Percentiles rank a stretch among this genome's conserved stretches.
Conservation (phyloP, 2,113 vertebrate genomes). For the Pachyramphus minor region DNA sequence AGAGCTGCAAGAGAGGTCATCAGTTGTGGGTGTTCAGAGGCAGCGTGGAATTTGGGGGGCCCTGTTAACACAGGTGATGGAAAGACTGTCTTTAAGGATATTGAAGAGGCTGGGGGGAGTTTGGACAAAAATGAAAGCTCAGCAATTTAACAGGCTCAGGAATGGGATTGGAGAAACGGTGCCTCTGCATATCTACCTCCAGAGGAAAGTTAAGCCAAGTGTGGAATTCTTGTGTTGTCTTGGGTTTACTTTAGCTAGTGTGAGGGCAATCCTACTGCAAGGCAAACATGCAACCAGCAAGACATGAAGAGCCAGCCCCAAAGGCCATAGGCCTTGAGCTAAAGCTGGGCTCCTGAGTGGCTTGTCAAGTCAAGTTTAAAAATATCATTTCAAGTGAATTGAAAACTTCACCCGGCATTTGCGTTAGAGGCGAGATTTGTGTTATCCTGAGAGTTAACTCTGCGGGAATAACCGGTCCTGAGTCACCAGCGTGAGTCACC, state of each 20-base stretch:
- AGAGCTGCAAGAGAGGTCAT: not conserved
- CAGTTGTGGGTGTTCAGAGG: not conserved
- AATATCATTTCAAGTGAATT: not conserved
- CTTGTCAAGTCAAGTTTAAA: not conserved
- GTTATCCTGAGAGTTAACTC: not conserved
- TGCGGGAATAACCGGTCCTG: not conserved
- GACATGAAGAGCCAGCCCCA: not conserved
- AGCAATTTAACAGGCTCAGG: not conserved
- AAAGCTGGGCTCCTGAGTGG: not conserved
- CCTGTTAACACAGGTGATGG: not conserved
- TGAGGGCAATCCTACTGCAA: not conserved
- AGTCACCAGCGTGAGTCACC: not conserved
- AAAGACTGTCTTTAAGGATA: not conserved
- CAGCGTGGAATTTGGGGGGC: not conserved
- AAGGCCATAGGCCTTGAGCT: not conserved
- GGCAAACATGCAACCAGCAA: accelerated
- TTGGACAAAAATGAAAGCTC: not conserved
- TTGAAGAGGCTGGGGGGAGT: not conserved
- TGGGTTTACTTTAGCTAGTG: not conserved
- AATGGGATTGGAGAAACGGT: not conserved
- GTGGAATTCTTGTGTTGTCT: not conserved
- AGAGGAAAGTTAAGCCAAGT: not conserved
- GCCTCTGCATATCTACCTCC: not conserved
- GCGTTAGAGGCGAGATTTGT: not conserved
- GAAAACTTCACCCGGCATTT: not conserved